Evolutionary conservation across 2,113 vertebrate genomes (phyloP).

Genomic region (Hippocampus guttulatus): DNA sequence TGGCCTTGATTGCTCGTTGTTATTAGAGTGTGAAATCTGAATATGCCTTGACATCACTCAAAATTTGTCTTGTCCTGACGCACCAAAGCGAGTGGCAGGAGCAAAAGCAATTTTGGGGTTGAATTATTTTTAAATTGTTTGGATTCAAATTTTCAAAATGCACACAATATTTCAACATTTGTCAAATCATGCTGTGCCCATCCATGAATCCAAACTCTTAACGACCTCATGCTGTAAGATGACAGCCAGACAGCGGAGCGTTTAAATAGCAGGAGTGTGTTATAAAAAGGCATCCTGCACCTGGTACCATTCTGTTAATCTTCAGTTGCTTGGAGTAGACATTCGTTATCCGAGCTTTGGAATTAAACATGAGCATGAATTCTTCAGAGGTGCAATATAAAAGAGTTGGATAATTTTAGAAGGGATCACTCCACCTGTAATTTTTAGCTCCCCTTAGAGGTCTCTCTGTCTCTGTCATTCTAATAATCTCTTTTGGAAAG

Average conservation of each 20-base stretch:
- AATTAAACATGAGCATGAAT: constrained; percentile 81
- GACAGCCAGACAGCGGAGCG: constrained; percentile 59
- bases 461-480: constrained; percentile 69
- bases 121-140: constrained; percentile 18
- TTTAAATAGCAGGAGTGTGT: constrained; percentile 68
- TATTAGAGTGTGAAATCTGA: constrained; percentile 74
- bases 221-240: constrained; percentile 53
- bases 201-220: constrained; percentile 39
- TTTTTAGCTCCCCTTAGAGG: constrained; percentile 72
- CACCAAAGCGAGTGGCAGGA: constrained; percentile 23
- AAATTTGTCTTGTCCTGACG: constrained; percentile 50
- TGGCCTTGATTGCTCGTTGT: constrained; percentile 70
- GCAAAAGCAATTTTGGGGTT: constrained; percentile 8
- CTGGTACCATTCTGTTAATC: constrained; percentile 75
- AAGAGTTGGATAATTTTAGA: constrained; percentile 82
- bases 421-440: constrained; percentile 78
- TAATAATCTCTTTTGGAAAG: constrained; percentile 66
- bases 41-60: constrained; percentile 72
- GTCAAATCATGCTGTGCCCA: not conserved
- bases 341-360: constrained; percentile 73
- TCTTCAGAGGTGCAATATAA: constrained; percentile 75
- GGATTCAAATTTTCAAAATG: constrained; percentile 2
- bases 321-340: constrained; percentile 71
- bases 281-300: constrained; percentile 73
- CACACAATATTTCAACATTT: not conserved